phyloP scores from a whole-genome alignment of 1,140 invertebrate genomes.

The Hyles vespertilio region DNA sequence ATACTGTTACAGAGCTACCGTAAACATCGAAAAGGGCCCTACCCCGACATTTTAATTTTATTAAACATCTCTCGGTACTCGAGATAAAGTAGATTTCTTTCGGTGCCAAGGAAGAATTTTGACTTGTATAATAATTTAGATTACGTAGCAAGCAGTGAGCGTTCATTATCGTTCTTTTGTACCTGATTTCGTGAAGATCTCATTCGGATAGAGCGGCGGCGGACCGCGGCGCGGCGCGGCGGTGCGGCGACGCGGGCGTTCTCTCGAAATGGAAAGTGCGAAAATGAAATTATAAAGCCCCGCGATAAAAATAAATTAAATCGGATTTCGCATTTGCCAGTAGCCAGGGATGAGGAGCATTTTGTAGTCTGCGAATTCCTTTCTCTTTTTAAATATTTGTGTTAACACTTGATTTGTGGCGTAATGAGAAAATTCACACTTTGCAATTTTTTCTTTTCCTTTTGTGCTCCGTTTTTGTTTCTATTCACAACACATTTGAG shows the following conservation, averaged over 20 bases:
- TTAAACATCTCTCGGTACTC: constrained; percentile 66
- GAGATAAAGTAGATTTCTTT: constrained; percentile 74
- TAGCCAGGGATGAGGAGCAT: constrained; percentile 65
- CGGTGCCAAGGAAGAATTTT: constrained; percentile 71
- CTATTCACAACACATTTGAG: constrained; percentile 13
- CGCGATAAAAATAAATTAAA: constrained; percentile 77
- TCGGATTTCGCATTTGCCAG: constrained; percentile 72
- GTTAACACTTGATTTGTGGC: constrained; percentile 72
- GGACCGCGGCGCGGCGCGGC: constrained; percentile 65
- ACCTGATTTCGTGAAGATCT: constrained; percentile 74
- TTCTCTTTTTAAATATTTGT: constrained; percentile 72
- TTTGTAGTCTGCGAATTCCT: constrained; percentile 68
- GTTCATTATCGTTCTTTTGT: constrained; percentile 76
- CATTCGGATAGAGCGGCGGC: constrained; percentile 72
- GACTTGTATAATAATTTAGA: constrained; percentile 75
- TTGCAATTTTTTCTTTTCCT: constrained; percentile 41
- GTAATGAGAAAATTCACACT: constrained; percentile 69
- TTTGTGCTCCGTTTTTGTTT: constrained; percentile 29
- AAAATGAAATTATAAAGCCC: constrained; percentile 76
- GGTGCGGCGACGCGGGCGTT: constrained; percentile 65
- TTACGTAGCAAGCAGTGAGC: constrained; percentile 73
- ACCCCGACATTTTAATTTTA: constrained; percentile 72
- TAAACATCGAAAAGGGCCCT: constrained; percentile 58
- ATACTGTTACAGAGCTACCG: constrained; percentile 53
- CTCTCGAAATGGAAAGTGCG: constrained; percentile 74